Conservation (phyloP, 1,140 invertebrate genomes). For the Macrosteles quadrilineatus region DNA sequence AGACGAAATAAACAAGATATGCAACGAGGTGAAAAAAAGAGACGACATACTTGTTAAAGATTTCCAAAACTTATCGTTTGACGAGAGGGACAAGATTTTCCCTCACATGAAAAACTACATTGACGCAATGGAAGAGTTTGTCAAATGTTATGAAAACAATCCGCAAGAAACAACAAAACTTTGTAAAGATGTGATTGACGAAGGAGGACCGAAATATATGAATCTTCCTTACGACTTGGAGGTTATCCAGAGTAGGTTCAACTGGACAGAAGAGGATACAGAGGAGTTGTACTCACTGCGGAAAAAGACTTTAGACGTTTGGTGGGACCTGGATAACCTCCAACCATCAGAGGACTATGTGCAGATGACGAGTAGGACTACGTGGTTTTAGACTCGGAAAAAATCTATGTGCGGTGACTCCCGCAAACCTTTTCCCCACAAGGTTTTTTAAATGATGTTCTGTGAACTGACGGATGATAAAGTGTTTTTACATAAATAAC, state of each 20-base stretch:
- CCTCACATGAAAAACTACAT: constrained; percentile 9
- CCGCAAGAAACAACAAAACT: neutral
- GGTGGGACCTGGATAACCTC: constrained; percentile 4
- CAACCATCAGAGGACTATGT: neutral
- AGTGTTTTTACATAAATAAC: too few species aligned
- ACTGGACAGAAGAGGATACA: constrained; percentile 4
- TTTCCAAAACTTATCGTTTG: neutral
- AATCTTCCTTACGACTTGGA: constrained; percentile 9
- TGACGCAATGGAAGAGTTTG: neutral
- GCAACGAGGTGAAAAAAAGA: neutral
- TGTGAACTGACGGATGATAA: too few species aligned
- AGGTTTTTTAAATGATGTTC: too few species aligned
- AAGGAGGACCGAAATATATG: neutral
- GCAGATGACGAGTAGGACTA: constrained; percentile 4
- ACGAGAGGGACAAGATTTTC: neutral
- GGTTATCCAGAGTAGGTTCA: neutral
- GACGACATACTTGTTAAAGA: neutral
- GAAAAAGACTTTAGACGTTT: neutral
- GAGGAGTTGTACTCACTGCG: neutral
- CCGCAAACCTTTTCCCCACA: too few species aligned
- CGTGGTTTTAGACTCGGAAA: neutral
- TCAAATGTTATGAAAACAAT: neutral
- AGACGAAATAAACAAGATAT: neutral
- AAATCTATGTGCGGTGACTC: too few species aligned
- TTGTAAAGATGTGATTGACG: constrained; percentile 6